Conservation (phyloP, 1,140 invertebrate species). For the Drosophila triauraria region DNA sequence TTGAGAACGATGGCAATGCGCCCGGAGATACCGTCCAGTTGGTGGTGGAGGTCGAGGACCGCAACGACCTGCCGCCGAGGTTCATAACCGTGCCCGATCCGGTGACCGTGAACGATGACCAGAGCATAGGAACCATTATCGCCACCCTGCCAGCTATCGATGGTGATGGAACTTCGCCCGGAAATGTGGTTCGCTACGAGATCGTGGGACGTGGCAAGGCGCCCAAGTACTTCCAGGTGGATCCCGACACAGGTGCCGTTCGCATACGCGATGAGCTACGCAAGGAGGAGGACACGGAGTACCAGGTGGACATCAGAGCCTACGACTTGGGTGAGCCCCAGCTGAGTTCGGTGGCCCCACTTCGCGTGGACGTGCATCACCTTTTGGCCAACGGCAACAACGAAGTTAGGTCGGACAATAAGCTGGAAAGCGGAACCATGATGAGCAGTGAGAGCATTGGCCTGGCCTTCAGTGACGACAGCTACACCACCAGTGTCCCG, state of each 20-base stretch:
- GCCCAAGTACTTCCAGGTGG: constrained; percentile 93
- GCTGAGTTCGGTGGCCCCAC: constrained; percentile 91
- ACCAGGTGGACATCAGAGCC: constrained; percentile 93
- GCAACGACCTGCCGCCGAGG: constrained; percentile 93
- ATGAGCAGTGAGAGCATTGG: constrained; percentile 88
- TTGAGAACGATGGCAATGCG: constrained; percentile 90
- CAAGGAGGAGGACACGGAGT: constrained; percentile 94
- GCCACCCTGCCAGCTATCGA: constrained; percentile 92
- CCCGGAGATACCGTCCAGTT: constrained; percentile 91
- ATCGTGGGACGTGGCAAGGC: constrained; percentile 92
- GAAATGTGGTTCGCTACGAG: constrained; percentile 93
- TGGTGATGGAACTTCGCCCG: constrained; percentile 92
- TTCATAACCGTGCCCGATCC: constrained; percentile 93
- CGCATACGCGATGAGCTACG: constrained; percentile 92
- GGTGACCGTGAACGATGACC: constrained; percentile 93
- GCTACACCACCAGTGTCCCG: constrained; percentile 92
- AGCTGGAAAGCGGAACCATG: constrained; percentile 54
- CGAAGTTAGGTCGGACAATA: constrained; percentile 52
- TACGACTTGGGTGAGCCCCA: constrained; percentile 95
- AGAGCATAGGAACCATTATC: constrained; percentile 92
- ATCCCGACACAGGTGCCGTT: constrained; percentile 92
- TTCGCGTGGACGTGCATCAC: constrained; percentile 93
- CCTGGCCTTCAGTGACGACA: constrained; percentile 92
- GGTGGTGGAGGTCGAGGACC: constrained; percentile 91
- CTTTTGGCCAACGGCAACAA: constrained; percentile 86